Evolutionary conservation across 1,140 invertebrate species (phyloP).

Genomic region (Euschistus heros): DNA sequence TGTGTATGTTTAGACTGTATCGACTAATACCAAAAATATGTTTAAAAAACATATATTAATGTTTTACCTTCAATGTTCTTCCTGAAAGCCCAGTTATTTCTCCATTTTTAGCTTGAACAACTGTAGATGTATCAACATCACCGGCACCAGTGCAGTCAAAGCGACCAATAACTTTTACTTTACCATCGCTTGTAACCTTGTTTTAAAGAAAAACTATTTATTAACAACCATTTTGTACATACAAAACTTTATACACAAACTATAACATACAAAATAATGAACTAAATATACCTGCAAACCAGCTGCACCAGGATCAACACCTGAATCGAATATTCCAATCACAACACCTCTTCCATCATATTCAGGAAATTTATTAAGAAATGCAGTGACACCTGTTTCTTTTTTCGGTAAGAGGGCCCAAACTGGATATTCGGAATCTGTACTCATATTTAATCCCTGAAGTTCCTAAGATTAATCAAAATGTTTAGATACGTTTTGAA

Average conservation of each 20-base stretch:
- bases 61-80: constrained; percentile 67
- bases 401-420: constrained; percentile 85
- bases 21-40: too few species aligned
- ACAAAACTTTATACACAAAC: neutral
- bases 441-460: constrained; percentile 11
- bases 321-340: constrained; percentile 95
- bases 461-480: too few species aligned
- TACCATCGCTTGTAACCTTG: constrained; percentile 77
- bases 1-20: too few species aligned
- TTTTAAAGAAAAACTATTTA: neutral
- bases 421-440: constrained; percentile 66
- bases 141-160: constrained; percentile 92
- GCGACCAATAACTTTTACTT: constrained; percentile 87
- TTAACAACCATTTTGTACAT: too few species aligned
- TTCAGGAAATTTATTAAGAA: constrained; percentile 80
- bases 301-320: constrained; percentile 88
- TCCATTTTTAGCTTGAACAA: constrained; percentile 57
- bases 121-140: constrained; percentile 79
- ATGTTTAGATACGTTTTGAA: too few species aligned
- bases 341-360: constrained; percentile 85
- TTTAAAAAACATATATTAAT: neutral
- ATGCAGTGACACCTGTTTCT: constrained; percentile 82
- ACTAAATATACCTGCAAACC: constrained; percentile 71
- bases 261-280: neutral
- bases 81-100: constrained; percentile 77